Evolutionary conservation across 2,797 vertebrate genomes (phyloP).

Genomic region (Pseudochirops cupreus): DNA sequence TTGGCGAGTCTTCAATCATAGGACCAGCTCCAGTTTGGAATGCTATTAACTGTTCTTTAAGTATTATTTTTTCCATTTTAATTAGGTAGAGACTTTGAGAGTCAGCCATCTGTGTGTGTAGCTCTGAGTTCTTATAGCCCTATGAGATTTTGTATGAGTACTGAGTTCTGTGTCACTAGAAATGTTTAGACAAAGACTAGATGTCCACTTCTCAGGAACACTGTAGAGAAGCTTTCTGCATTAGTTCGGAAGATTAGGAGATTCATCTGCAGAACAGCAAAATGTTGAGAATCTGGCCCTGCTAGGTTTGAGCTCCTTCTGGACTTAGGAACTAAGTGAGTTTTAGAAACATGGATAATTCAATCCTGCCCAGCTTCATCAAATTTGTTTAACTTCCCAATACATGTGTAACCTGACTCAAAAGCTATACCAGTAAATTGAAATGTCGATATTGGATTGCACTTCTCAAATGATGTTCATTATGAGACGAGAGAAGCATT

Average conservation of each 20-base stretch:
- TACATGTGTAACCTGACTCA: not conserved
- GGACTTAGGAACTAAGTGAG: not conserved
- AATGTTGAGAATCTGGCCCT: not conserved
- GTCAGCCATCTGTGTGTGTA: not conserved
- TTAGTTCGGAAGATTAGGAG: not conserved
- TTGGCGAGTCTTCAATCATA: not conserved
- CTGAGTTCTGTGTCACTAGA: not conserved
- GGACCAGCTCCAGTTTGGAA: not conserved
- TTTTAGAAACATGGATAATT: not conserved
- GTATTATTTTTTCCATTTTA: conserved; percentile 6
- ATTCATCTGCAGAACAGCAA: not conserved
- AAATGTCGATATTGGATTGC: not conserved
- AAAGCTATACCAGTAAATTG: not conserved
- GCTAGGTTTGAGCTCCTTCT: not conserved
- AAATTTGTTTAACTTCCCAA: not conserved
- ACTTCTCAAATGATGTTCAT: not conserved
- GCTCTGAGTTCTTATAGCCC: not conserved
- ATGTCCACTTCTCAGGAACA: not conserved
- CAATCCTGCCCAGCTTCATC: not conserved
- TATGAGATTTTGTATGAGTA: not conserved
- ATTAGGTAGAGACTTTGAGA: not conserved
- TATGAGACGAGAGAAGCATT: not conserved
- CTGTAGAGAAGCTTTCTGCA: not conserved
- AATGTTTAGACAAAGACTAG: not conserved
- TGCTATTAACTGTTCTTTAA: not conserved